Conservation (phyloP, 2,888 invertebrate genomes). For the Phorcus lineatus region DNA sequence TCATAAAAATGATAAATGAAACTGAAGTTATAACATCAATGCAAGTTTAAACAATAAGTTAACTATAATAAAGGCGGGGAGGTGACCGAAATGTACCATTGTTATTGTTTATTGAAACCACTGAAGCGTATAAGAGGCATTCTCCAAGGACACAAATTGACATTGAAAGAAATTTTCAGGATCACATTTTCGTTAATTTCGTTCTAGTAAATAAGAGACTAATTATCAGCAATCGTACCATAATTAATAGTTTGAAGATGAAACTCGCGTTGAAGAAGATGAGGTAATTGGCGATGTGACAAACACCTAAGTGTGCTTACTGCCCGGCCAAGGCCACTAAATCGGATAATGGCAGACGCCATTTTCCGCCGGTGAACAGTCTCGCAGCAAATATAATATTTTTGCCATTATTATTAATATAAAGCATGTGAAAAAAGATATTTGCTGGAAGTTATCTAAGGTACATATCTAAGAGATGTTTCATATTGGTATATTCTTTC, state of each 20-base stretch:
- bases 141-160: not conserved
- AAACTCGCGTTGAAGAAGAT: not conserved
- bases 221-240: not conserved
- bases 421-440: no score
- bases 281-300: not conserved
- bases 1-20: no score
- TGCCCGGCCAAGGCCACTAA: not conserved
- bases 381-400: not conserved
- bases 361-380: slow-evolving; percentile 12
- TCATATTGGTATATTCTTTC: no score
- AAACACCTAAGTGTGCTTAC: not conserved
- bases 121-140: not conserved
- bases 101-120: not conserved
- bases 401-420: not conserved
- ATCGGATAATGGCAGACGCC: slow-evolving; percentile 35
- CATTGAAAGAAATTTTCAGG: not conserved
- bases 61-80: no score
- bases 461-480: no score
- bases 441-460: no score
- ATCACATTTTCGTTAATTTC: not conserved
- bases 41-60: no score
- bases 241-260: not conserved
- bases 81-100: no score
- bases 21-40: no score
- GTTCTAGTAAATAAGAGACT: not conserved